Percentiles rank a stretch among this genome's conserved stretches.
Evolutionary conservation across 2,797 vertebrate species (phyloP).

Genomic region (Phylloscopus collybita): DNA sequence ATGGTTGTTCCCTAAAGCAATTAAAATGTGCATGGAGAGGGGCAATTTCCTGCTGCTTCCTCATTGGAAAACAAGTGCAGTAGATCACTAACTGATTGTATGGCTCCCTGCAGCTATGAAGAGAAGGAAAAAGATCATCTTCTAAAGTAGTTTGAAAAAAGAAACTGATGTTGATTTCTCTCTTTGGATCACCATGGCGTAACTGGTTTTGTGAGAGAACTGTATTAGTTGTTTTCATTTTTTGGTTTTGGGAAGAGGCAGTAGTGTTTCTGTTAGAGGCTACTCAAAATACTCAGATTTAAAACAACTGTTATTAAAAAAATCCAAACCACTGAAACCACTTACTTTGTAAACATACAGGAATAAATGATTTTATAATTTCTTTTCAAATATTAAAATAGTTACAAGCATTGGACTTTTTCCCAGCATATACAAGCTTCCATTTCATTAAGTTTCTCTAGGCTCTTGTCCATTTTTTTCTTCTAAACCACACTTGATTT

Average conservation of each 20-base stretch:
- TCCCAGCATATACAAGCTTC: constrained; percentile 14
- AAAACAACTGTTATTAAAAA: neutral
- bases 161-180: neutral
- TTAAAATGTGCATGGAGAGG: neutral
- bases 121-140: neutral
- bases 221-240: neutral
- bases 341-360: neutral
- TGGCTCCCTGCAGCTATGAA: neutral
- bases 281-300: neutral
- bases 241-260: neutral
- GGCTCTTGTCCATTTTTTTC: constrained; percentile 52
- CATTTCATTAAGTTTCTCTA: constrained; percentile 64
- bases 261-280: neutral
- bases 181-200: neutral
- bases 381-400: neutral
- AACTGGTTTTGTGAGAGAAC: neutral
- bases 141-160: neutral
- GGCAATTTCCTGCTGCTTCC: neutral
- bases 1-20: neutral
- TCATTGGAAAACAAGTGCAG: neutral
- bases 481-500: constrained; percentile 35
- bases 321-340: rapidly evolving
- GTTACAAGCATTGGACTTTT: neutral
- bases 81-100: neutral
- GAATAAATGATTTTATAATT: neutral